Evolutionary conservation across 1,140 invertebrate species (phyloP).

Genomic region (Drosophila micromelanica): DNA sequence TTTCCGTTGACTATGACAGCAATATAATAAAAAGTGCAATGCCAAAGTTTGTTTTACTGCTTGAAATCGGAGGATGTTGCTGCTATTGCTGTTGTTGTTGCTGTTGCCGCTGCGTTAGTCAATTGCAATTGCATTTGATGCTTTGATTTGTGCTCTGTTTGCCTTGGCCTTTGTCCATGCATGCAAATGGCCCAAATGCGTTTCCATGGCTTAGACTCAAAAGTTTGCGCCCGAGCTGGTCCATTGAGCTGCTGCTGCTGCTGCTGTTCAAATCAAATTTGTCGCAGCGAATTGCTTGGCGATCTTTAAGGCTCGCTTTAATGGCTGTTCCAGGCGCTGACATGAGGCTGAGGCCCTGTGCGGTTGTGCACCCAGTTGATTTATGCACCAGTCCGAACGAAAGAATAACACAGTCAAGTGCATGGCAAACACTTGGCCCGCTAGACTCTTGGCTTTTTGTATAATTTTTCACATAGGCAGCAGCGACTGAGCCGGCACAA

Average conservation of each 20-base stretch:
- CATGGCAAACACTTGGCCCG: conserved; percentile 75
- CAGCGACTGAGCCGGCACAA: conserved; percentile 46
- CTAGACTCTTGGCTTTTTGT: conserved; percentile 67
- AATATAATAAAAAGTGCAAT: conserved; percentile 46
- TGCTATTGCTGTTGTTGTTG: conserved; percentile 6
- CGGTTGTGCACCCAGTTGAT: conserved; percentile 46
- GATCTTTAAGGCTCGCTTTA: conserved; percentile 42
- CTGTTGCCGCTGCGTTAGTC: conserved; percentile 21
- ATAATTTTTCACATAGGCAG: conserved; percentile 79
- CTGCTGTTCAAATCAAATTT: conserved; percentile 52
- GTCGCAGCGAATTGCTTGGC: conserved; percentile 6
- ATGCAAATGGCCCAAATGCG: conserved; percentile 45
- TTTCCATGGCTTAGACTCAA: background rate
- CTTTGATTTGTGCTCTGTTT: conserved; percentile 41
- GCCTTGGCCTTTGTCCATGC: conserved; percentile 25
- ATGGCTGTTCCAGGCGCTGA: conserved; percentile 20
- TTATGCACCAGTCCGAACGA: conserved; percentile 66
- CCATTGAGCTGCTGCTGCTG: conserved; percentile 29
- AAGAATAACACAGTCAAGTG: conserved; percentile 81
- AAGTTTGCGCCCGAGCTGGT: background rate
- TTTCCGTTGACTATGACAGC: conserved; percentile 43
- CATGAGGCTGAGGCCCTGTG: background rate
- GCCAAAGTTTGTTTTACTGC: conserved; percentile 51
- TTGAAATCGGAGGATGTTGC: conserved; percentile 32
- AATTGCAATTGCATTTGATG: conserved; percentile 37